Base-by-base conservation (phyloP, 2,888 invertebrate species). In the Sinopyrophorus schimmeli region DNA sequence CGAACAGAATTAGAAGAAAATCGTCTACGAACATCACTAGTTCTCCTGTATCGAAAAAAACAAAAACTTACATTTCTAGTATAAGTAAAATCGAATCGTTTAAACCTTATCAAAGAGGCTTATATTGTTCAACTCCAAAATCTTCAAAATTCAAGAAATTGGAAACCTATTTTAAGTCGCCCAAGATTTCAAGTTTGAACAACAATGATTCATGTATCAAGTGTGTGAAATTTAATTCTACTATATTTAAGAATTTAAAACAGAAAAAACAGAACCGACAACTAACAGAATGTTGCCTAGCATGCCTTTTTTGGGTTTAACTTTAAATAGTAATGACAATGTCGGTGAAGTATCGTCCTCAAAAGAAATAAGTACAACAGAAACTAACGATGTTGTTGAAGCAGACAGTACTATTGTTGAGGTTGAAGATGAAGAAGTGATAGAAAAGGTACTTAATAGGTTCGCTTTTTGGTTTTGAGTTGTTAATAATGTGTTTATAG, bases 261-360 rank as follows among this genome's bases (percentile, higher is more conserved):
- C 23, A 12, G 5, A 11, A 18, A 24, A 32, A 24, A 4, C 5
- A 11, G n/a, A n/a, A n/a, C 10, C 12, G 17, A 20, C 31, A 5
- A 11, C n/a, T 3, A 11, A 28, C 17, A 44, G 50, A 11, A 68
- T 68, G 67, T 63, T 70, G 53, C 70, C 70, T 15, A 71, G 67
- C 52, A 72, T 73, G 72, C 73, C 72, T n/a, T 37, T 24, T 37
- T 10, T 56, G 11, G 30, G 20, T 3, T 4, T 12, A 5, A 15
- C 11, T 35, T 17, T 21, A n/a, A 26, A 28, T 2, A 35, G 5
- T 21, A 18, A 15, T 23, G 14, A 18, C n/a, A 24, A 7, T 1
- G 35, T 23, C 5, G 11, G 3, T 12, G 24, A 47, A n/a, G 23
- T 7, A n/a, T n/a, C n/a, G n/a, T n/a, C n/a, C n/a, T n/a, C n/a